Percentiles rank a stretch among this genome's conserved stretches.
Evolutionary conservation across 2,797 vertebrate species (phyloP).

Genomic region (Anguilla anguilla): DNA sequence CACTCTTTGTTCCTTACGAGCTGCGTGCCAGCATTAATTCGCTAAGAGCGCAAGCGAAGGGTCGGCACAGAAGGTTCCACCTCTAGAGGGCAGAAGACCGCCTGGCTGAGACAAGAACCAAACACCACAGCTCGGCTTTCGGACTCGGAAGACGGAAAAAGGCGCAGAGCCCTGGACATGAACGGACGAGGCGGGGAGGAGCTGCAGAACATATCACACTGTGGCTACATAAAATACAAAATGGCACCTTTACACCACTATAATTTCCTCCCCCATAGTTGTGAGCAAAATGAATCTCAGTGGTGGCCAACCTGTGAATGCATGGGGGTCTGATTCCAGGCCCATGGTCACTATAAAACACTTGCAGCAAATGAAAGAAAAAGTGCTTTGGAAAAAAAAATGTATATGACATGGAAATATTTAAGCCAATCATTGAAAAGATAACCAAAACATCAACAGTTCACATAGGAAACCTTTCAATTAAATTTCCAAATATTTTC

Average conservation of each 20-base stretch:
- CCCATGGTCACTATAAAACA: background rate
- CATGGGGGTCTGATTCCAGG: background rate
- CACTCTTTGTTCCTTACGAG: conserved; percentile 1
- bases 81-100: background rate
- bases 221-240: conserved; percentile 14
- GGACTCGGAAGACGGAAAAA: background rate
- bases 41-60: conserved; percentile 6
- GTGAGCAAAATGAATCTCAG: background rate
- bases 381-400: background rate
- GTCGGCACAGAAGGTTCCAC: background rate
- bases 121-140: background rate
- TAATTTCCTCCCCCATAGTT: background rate
- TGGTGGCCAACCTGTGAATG: background rate
- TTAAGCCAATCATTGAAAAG: background rate
- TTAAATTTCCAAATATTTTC: conserved; percentile 1
- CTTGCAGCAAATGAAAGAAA: background rate
- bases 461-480: background rate
- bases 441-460: background rate
- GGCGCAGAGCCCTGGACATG: background rate
- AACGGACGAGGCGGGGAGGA: background rate
- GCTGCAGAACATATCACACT: background rate
- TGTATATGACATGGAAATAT: too few relatives aligned
- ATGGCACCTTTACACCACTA: conserved; percentile 18
- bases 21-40: conserved; percentile 16
- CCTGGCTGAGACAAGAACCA: background rate